phyloP scores from a whole-genome alignment of 2,888 invertebrate species.

The Tuberolachnus salignus region DNA sequence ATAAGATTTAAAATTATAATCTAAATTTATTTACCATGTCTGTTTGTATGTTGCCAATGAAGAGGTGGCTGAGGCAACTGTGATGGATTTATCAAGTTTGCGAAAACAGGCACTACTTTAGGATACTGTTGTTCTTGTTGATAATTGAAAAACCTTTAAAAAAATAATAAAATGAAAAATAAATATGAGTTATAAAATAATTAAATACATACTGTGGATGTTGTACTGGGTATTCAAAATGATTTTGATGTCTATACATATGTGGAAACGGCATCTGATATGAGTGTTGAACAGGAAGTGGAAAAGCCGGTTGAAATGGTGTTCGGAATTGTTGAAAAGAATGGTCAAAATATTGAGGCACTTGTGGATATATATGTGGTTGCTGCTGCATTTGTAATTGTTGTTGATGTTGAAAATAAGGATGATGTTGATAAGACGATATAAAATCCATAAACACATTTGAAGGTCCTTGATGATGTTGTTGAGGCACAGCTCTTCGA shows the following conservation, averaged over 20 bases:
- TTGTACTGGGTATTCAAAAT: slow-evolving; percentile 11
- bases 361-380: slow-evolving; percentile 18
- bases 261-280: slow-evolving; percentile 25
- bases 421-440: slow-evolving; percentile 21
- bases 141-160: slow-evolving; percentile 34
- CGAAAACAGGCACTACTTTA: slow-evolving; percentile 19
- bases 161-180: neutral
- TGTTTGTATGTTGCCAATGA: slow-evolving; percentile 42
- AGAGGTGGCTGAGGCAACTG: slow-evolving; percentile 49
- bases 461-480: slow-evolving; percentile 6
- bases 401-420: slow-evolving; percentile 16
- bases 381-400: neutral
- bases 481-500: slow-evolving; percentile 2
- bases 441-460: slow-evolving; percentile 40
- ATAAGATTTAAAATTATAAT: neutral
- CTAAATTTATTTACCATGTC: slow-evolving; percentile 35
- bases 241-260: slow-evolving; percentile 26
- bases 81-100: slow-evolving; percentile 26
- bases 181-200: slow-evolving; percentile 7
- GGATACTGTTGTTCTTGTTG: slow-evolving; percentile 37
- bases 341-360: slow-evolving; percentile 29
- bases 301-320: slow-evolving; percentile 25
- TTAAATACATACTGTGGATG: slow-evolving; percentile 29
- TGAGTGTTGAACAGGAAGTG: slow-evolving; percentile 25
- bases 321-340: slow-evolving; percentile 38